Conservation (phyloP, 2,888 invertebrate species). For the Cryptocephalus moraei region DNA sequence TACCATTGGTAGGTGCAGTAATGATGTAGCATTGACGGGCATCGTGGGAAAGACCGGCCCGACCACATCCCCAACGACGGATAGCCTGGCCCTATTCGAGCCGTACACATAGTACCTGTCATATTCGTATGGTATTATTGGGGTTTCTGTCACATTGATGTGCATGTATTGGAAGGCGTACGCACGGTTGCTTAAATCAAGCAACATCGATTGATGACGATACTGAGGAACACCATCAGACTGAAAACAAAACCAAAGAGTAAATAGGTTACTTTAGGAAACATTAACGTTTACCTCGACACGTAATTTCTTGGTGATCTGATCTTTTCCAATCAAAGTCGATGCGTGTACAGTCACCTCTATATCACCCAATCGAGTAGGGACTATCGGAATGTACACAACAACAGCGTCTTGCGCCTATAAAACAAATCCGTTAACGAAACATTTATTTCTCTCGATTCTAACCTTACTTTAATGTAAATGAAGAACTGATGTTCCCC, state of each 20-base stretch:
- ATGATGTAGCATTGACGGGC: constrained; percentile 79
- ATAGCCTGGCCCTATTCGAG: constrained; percentile 76
- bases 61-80: constrained; percentile 82
- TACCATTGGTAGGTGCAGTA: constrained; percentile 67
- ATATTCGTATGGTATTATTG: constrained; percentile 83
- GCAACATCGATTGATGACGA: constrained; percentile 82
- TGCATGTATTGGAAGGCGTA: constrained; percentile 92
- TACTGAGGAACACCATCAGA: constrained; percentile 87
- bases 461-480: constrained; percentile 46
- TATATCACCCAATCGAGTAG: constrained; percentile 66
- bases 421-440: constrained; percentile 6
- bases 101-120: constrained; percentile 87
- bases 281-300: constrained; percentile 48
- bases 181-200: constrained; percentile 87
- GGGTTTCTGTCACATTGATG: constrained; percentile 88
- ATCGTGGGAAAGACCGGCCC: constrained; percentile 88
- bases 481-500: constrained; percentile 95
- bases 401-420: constrained; percentile 65
- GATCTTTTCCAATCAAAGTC: constrained; percentile 63
- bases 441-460: not conserved
- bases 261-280: not conserved
- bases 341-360: constrained; percentile 67
- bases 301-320: constrained; percentile 51
- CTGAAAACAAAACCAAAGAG: constrained; percentile 31
- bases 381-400: constrained; percentile 85